Conservation (phyloP, 2,797 vertebrate genomes). For the Argya squamiceps region DNA sequence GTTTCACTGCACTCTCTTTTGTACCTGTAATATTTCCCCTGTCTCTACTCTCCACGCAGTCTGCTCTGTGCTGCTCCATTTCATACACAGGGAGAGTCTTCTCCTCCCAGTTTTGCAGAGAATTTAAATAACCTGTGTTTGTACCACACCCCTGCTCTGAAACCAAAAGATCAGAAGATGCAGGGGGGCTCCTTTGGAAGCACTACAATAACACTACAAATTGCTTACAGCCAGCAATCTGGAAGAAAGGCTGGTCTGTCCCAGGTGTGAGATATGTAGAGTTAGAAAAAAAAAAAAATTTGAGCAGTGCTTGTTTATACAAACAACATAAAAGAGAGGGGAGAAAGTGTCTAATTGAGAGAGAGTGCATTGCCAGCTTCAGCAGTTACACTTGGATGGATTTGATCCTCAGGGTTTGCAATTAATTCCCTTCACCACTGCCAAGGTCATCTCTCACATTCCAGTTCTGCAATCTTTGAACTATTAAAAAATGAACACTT, state of each 20-base stretch:
- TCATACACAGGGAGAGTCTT: not conserved
- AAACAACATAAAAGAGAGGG: slow-evolving; percentile 20
- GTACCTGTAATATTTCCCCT: not conserved
- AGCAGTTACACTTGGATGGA: not conserved
- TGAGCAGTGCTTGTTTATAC: slow-evolving; percentile 5
- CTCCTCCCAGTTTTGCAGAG: not conserved
- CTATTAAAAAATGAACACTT: not conserved
- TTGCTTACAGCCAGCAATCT: not conserved
- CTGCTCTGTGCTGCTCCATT: not conserved
- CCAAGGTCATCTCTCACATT: not conserved
- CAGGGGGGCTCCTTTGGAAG: not conserved
- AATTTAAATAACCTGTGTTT: not conserved
- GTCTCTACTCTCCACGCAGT: not conserved
- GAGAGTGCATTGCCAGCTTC: not conserved
- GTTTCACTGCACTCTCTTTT: not conserved
- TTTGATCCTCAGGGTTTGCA: not conserved
- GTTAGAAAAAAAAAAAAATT: not conserved
- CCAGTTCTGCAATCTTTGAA: not conserved
- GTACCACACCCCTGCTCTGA: not conserved
- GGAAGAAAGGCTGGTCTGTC: not conserved
- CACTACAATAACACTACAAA: not conserved
- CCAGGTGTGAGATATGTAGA: not conserved
- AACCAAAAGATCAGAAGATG: not conserved
- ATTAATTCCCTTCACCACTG: not conserved
- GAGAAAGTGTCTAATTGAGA: not conserved